A percentile compares a stretch with the other conserved stretches of the same genome.
Conservation (phyloP, 1,140 invertebrate genomes). For the Drosophila mojavensis region DNA sequence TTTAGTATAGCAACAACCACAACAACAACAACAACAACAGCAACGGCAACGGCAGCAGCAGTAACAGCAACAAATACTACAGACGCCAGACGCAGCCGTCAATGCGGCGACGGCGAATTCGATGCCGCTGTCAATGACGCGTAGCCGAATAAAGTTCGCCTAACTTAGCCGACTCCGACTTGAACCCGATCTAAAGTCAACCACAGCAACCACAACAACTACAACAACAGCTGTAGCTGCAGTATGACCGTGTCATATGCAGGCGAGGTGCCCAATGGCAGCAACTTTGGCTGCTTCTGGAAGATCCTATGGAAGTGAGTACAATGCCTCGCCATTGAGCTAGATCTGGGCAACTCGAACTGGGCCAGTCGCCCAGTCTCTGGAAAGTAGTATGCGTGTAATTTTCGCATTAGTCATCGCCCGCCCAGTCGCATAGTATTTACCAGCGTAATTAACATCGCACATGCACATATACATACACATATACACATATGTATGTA, state of each 20-base stretch:
- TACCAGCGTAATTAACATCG: conserved; percentile 66
- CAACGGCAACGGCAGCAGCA: conserved; percentile 6
- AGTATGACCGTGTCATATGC: conserved; percentile 94
- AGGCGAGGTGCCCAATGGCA: conserved; percentile 94
- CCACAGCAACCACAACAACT: conserved; percentile 15
- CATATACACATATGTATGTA: not conserved
- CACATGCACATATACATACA: conserved; percentile 27
- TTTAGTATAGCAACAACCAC: conserved; percentile 16
- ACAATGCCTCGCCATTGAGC: conserved; percentile 18
- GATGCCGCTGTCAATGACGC: conserved; percentile 52
- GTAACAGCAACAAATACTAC: not conserved
- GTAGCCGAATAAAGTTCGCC: conserved; percentile 54
- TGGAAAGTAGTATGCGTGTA: conserved; percentile 10
- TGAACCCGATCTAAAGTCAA: conserved; percentile 29
- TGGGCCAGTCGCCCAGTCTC: conserved; percentile 29
- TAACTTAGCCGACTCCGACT: conserved; percentile 35
- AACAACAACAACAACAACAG: conserved; percentile 9
- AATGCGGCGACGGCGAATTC: conserved; percentile 56
- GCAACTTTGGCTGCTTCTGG: conserved; percentile 95
- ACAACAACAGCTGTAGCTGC: conserved; percentile 6
- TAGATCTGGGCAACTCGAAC: conserved; percentile 5
- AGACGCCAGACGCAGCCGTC: conserved; percentile 22
- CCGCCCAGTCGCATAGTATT: conserved; percentile 45
- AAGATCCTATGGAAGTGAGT: conserved; percentile 93
- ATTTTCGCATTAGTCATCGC: conserved; percentile 63